A percentile compares a stretch with the other conserved stretches of the same genome.
Evolutionary conservation across 2,113 vertebrate species (phyloP).

Genomic region (Dromaius novaehollandiae): DNA sequence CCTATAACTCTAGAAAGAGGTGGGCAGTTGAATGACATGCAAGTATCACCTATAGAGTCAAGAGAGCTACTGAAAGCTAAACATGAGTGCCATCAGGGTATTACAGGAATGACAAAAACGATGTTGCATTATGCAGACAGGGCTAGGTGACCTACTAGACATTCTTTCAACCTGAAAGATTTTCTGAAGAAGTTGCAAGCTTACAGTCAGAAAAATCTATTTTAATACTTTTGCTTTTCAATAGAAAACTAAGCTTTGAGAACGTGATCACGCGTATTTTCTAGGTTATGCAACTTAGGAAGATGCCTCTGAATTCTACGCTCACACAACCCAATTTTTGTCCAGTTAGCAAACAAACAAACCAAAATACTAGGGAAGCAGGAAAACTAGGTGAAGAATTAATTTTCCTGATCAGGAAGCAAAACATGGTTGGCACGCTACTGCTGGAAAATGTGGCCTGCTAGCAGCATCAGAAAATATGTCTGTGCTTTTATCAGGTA

Average conservation of each 20-base stretch:
- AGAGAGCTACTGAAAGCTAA: not conserved
- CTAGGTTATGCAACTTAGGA: not conserved
- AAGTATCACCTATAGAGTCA: not conserved
- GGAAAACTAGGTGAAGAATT: not conserved
- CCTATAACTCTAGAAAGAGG: not conserved
- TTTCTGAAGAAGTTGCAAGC: not conserved
- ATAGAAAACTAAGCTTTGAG: not conserved
- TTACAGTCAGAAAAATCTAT: not conserved
- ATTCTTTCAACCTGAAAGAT: not conserved
- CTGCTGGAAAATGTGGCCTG: not conserved
- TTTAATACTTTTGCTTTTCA: not conserved
- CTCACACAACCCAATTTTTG: not conserved
- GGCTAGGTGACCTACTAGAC: not conserved
- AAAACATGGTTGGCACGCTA: not conserved
- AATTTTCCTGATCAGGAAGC: not conserved
- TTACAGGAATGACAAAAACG: not conserved
- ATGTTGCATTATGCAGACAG: not conserved
- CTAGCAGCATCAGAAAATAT: not conserved
- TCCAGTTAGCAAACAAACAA: not conserved
- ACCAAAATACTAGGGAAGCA: not conserved
- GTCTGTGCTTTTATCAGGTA: not conserved
- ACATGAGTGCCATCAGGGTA: rapidly evolving
- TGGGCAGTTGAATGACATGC: not conserved
- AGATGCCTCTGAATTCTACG: not conserved
- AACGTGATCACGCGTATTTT: not conserved